Percentiles rank a stretch among this genome's conserved stretches.
Conservation (phyloP, 2,888 invertebrate species). For the Mythimna impura region DNA sequence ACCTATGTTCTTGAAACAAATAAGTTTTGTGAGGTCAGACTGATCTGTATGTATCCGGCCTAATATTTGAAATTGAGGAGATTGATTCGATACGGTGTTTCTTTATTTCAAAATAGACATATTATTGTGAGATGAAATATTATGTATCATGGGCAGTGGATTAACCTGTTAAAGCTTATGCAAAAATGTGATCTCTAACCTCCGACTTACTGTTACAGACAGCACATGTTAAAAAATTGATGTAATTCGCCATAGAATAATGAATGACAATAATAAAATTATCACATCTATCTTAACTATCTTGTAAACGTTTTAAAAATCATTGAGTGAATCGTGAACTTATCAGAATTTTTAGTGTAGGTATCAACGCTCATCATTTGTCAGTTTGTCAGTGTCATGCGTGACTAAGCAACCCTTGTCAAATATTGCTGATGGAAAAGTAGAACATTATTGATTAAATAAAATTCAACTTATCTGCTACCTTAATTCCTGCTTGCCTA, state of each 20-base stretch:
- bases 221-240: neutral
- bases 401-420: slow-evolving; percentile 29
- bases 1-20: slow-evolving; percentile 74
- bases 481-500: neutral
- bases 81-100: slow-evolving; percentile 63
- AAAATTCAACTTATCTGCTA: neutral
- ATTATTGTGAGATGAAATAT: slow-evolving; percentile 43
- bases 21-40: slow-evolving; percentile 63
- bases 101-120: slow-evolving; percentile 43
- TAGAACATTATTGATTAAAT: neutral
- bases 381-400: slow-evolving; percentile 60
- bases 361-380: slow-evolving; percentile 66
- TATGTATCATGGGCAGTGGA: slow-evolving; percentile 49
- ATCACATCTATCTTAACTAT: too few species aligned
- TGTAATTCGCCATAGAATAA: too few species aligned
- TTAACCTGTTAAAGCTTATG: slow-evolving; percentile 40
- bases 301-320: too few species aligned
- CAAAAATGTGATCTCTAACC: slow-evolving; percentile 43
- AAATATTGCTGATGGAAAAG: neutral
- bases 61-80: slow-evolving; percentile 61
- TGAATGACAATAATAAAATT: too few species aligned
- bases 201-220: slow-evolving; percentile 27
- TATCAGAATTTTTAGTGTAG: slow-evolving; percentile 71
- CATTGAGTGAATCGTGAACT: slow-evolving; percentile 60
- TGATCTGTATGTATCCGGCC: slow-evolving; percentile 58